These are phyloP conservation scores for Taxidea taxus DNA, from an alignment of 2,113 vertebrate genomes.

Conservation along the genomic window DNA sequence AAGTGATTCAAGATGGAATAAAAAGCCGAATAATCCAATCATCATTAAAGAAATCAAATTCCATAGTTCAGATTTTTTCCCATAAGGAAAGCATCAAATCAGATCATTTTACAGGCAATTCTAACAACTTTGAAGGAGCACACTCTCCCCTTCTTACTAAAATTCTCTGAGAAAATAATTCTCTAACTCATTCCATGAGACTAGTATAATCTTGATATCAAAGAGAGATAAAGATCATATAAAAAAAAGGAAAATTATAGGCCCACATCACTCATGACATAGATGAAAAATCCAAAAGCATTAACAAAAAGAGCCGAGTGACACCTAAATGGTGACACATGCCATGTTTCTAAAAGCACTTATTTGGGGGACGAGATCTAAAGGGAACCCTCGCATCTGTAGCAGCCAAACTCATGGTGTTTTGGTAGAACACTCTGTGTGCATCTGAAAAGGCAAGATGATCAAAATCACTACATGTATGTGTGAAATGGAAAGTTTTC, in stretches of 20 bases:
- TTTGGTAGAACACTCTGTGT: background rate
- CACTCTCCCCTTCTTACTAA: background rate
- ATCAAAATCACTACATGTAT: background rate
- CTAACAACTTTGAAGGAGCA: background rate
- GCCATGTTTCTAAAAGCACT: background rate
- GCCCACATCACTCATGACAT: background rate
- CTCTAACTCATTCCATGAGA: background rate
- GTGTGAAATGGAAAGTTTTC: background rate
- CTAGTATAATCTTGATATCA: background rate
- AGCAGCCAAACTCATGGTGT: background rate
- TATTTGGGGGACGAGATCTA: background rate
- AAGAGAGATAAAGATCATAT: background rate
- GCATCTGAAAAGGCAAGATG: background rate
- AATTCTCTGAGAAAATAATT: conserved; percentile 8
- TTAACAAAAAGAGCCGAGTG: background rate
- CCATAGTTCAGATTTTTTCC: background rate
- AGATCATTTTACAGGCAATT: background rate
- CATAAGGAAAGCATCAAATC: background rate
- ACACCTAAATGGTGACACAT: background rate
- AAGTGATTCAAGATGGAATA: background rate
- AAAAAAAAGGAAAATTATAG: background rate
- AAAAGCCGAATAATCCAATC: background rate
- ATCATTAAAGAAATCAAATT: background rate
- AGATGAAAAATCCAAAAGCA: background rate
- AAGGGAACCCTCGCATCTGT: background rate